These are phyloP conservation scores for Tridacna gigas DNA, from an alignment of 2,888 invertebrate genomes.

Conservation along the genomic window DNA sequence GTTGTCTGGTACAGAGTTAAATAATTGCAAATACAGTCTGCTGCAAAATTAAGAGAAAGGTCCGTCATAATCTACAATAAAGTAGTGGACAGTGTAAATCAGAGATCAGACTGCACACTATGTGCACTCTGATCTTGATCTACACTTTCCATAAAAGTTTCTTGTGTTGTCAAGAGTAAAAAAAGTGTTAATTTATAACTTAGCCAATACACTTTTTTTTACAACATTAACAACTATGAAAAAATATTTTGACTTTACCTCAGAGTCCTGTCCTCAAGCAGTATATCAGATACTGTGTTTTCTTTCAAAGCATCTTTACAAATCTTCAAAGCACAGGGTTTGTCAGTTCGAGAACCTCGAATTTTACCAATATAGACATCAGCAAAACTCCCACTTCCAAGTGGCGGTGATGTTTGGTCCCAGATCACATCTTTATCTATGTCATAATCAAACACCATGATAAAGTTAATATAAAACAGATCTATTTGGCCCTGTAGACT, in stretches of 20 bases:
- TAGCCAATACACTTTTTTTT: no score
- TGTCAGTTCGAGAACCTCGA: conserved; percentile 18
- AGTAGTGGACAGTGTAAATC: no score
- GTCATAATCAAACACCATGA: conserved; percentile 76
- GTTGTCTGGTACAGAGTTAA: no score
- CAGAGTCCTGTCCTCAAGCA: conserved; percentile 77
- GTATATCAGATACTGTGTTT: conserved; percentile 71
- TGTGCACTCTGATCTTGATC: no score
- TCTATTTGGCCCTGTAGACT: conserved; percentile 73
- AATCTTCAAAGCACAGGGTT: conserved; percentile 72
- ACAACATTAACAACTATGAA: no score
- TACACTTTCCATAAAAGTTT: no score
- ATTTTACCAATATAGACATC: conserved; percentile 71
- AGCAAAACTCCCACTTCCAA: conserved; percentile 79
- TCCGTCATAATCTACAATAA: no score
- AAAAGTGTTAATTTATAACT: no score
- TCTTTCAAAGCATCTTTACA: conserved; percentile 68
- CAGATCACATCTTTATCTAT: conserved; percentile 68
- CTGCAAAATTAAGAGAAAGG: no score
- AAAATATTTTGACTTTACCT: conserved; percentile 58
- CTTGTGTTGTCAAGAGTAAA: no score
- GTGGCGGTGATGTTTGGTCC: conserved; percentile 59
- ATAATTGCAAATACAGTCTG: no score
- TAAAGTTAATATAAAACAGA: conserved; percentile 74
- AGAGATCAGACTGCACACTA: no score